These are phyloP conservation scores for Neria commutata DNA, from an alignment of 2,888 invertebrate species.

Conservation along the genomic window DNA sequence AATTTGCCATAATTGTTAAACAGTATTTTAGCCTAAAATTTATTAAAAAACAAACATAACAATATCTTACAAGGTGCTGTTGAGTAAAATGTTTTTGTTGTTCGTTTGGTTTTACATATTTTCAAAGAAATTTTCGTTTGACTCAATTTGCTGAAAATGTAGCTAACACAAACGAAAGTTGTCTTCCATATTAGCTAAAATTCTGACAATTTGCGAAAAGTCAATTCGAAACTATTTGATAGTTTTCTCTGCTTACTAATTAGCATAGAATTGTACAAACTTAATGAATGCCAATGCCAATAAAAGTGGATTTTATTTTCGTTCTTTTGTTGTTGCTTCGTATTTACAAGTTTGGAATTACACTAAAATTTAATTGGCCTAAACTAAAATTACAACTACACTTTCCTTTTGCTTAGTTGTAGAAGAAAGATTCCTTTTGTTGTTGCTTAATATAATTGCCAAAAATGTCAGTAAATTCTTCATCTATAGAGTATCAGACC, in stretches of 20 bases:
- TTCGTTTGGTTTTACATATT: conserved; percentile 12
- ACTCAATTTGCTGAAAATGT: neutral
- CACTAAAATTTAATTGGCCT: neutral
- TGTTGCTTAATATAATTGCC: too few relatives aligned
- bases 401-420: too few relatives aligned
- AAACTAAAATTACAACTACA: neutral
- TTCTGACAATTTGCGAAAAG: too few relatives aligned
- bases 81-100: conserved; percentile 5
- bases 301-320: neutral
- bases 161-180: too few relatives aligned
- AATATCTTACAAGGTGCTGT: conserved; percentile 46
- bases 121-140: neutral
- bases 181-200: too few relatives aligned
- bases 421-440: too few relatives aligned
- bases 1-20: conserved; percentile 8
- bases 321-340: neutral
- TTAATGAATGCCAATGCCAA: too few relatives aligned
- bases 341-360: neutral
- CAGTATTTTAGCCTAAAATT: conserved; percentile 31
- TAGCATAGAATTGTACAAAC: too few relatives aligned
- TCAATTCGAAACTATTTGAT: neutral
- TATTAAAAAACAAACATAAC: conserved; percentile 33
- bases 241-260: too few relatives aligned
- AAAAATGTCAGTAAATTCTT: too few relatives aligned
- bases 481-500: neutral